A percentile compares a stretch with the other conserved stretches of the same genome.
These are phyloP conservation scores for Xiphias gladius DNA, from an alignment of 2,113 vertebrate genomes.

Conservation along the genomic window DNA sequence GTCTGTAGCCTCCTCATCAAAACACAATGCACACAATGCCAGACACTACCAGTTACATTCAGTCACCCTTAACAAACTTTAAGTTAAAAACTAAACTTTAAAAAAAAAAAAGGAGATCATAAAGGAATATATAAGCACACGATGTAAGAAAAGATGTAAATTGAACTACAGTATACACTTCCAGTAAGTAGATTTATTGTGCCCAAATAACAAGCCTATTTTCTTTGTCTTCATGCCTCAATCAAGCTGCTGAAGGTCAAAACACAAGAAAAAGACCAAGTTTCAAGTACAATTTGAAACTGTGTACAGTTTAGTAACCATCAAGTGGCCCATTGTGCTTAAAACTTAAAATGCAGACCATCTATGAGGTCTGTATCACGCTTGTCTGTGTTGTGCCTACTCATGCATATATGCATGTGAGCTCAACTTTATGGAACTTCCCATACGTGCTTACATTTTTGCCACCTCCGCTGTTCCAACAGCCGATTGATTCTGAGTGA, in stretches of 20 bases:
- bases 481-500: constrained; percentile 23
- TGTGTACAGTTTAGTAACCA: background rate
- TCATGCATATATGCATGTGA: constrained; percentile 10
- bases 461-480: background rate
- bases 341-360: background rate
- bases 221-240: constrained; percentile 15
- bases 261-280: background rate
- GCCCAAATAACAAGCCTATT: background rate
- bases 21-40: no score
- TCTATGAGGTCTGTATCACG: background rate
- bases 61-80: no score
- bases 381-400: background rate
- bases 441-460: background rate
- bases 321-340: background rate
- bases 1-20: no score
- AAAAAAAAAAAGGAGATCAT: background rate
- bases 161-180: background rate
- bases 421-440: background rate
- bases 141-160: background rate
- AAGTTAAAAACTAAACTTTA: no score
- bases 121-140: background rate
- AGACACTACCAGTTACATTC: no score
- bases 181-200: background rate
- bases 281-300: background rate
- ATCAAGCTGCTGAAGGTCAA: constrained; percentile 27